Evolutionary conservation across 1,140 invertebrate species (phyloP), one percentile per base, ranked within the genome.

Genomic region (Hycleus phaleratus): DNA sequence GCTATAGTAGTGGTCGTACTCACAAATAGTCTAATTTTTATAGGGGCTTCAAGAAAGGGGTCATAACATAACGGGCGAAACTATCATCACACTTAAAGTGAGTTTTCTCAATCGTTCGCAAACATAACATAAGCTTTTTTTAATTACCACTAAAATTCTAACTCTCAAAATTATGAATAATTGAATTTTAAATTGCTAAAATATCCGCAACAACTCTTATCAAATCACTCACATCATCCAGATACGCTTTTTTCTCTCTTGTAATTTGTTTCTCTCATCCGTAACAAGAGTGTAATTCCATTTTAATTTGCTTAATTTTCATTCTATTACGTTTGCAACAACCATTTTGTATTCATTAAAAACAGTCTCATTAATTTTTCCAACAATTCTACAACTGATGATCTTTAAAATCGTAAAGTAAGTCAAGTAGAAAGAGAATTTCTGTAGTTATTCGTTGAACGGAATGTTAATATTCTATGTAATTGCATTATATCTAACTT

Each of bases 81-180:
- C 85, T 78, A 85, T 93, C 80, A 88, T 92, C 72, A 87, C 88
- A 74, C 81, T 93, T 63, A 92, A 92, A 89, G 90, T 93, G 84
- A 89, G 88, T 84, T 73, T 56, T 43, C 45, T 49, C 58, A 26
- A 58, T 25, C 48, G 26, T 39, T 49, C 32, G 26, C 44, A 25
- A 10, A 25, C 18, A 18, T 18, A 47, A 12, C 12, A 4, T 47
- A 3, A 1, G 9, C 11, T 42, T 42, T n/a, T 42, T 42, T 10
- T 7, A 39, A 39, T 7, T 10, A 1, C 38, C 6, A 7, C 10
- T 39, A 39, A 39, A 39, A 7, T 39, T 39, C 10, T 39, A 39
- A 7, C 38, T 7, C 2, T 7, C 10, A 39, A 6, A 39, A 7
- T 39, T 0, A 2, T 10, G 10, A 39, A 10, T 10, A 10, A 39